phyloP scores from a whole-genome alignment of 2,113 vertebrate species.

The Pangasianodon hypophthalmus region DNA sequence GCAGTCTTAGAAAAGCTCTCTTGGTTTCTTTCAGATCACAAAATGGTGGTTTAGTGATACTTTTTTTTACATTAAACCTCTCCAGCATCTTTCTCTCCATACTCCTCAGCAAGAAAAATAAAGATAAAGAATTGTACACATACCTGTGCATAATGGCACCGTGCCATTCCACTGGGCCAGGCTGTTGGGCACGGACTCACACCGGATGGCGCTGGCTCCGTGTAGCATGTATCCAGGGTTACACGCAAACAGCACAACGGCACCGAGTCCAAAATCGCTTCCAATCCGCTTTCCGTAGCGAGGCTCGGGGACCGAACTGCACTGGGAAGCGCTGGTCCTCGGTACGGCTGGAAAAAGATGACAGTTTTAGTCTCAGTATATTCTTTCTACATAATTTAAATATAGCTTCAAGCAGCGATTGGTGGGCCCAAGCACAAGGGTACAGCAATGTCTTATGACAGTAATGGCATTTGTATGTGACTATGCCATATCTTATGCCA shows the following conservation, averaged over 20 bases:
- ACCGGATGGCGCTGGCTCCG: conserved; percentile 89
- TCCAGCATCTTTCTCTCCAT: neutral
- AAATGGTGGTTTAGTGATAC: neutral
- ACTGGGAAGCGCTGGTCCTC: conserved; percentile 93
- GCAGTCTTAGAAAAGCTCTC: neutral
- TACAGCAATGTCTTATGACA: neutral
- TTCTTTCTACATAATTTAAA: neutral
- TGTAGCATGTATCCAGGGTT: conserved; percentile 93
- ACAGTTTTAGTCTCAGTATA: neutral
- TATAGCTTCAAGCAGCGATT: neutral
- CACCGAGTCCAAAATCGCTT: conserved; percentile 93
- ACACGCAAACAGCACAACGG: conserved; percentile 92
- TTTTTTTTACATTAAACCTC: neutral
- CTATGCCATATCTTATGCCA: too few species aligned
- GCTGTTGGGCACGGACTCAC: conserved; percentile 90
- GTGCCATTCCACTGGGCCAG: conserved; percentile 98
- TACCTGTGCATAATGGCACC: conserved; percentile 92
- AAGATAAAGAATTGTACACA: conserved; percentile 57
- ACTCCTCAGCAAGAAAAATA: neutral
- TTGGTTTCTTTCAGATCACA: neutral
- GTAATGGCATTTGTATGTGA: too few species aligned
- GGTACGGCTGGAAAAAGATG: conserved; percentile 83
- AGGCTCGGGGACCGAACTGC: conserved; percentile 95
- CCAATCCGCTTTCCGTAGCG: conserved; percentile 93
- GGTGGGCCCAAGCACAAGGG: neutral